phyloP scores from a whole-genome alignment of 2,797 vertebrate genomes.

The Chrosomus eos region DNA sequence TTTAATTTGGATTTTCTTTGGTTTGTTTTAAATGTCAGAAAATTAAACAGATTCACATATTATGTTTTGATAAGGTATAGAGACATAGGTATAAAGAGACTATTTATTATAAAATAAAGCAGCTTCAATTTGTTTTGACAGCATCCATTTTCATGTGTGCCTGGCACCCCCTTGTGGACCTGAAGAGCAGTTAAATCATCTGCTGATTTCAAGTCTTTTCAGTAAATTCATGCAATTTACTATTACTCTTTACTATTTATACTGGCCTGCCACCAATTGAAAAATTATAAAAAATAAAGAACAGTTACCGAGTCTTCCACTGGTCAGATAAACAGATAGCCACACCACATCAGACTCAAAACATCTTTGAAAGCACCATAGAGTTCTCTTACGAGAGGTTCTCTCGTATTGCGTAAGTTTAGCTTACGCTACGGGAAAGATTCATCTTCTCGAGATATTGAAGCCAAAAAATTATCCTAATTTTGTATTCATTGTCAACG shows the following conservation, averaged over 20 bases:
- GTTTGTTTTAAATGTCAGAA: background rate
- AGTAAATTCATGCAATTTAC: background rate
- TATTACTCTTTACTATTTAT: no score
- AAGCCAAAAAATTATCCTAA: no score
- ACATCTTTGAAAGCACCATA: background rate
- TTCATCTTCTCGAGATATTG: no score
- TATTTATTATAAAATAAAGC: background rate
- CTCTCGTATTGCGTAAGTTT: no score
- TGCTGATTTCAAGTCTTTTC: background rate
- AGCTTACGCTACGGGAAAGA: no score
- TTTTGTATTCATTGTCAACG: no score
- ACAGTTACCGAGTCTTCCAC: background rate
- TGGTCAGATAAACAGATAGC: background rate
- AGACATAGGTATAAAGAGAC: background rate
- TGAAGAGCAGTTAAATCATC: background rate
- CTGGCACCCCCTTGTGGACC: conserved; percentile 36
- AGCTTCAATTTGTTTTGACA: background rate
- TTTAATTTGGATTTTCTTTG: background rate
- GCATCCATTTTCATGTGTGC: background rate
- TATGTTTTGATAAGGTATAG: background rate
- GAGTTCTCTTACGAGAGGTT: no score
- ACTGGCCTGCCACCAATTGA: background rate
- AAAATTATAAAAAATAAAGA: background rate
- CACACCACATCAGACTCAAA: background rate
- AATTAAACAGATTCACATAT: background rate